Conservation (phyloP, 2,797 vertebrate species). For the Alauda arvensis region DNA sequence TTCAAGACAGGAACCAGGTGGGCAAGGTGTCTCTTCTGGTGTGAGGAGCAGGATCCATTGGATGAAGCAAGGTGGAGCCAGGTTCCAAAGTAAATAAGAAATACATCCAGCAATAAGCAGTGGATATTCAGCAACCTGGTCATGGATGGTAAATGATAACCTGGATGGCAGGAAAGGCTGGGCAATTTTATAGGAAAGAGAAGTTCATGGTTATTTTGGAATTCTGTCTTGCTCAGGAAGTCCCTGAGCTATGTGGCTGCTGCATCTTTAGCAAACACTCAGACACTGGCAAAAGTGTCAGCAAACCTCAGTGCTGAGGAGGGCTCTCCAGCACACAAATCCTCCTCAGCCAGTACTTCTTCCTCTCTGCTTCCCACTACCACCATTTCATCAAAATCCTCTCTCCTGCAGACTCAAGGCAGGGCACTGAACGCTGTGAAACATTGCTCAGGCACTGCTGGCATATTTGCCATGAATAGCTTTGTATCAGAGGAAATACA, state of each 20-base stretch:
- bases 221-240: neutral
- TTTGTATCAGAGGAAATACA: neutral
- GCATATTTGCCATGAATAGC: neutral
- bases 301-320: rapidly evolving
- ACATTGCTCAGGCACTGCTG: neutral
- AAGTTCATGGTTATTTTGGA: neutral
- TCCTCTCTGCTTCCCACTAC: neutral
- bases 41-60: neutral
- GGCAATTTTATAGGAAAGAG: neutral
- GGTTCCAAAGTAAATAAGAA: neutral
- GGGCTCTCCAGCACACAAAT: neutral
- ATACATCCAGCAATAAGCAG: neutral
- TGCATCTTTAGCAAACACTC: neutral
- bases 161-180: neutral
- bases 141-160: neutral
- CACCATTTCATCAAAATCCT: neutral
- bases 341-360: neutral
- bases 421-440: neutral
- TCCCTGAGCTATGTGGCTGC: rapidly evolving
- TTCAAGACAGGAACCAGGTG: neutral
- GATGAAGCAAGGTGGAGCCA: neutral
- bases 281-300: neutral
- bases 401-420: neutral
- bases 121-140: neutral
- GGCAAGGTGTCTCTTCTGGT: neutral